These are phyloP conservation scores for Theodoxus fluviatilis DNA, from an alignment of 2,888 invertebrate genomes.

Conservation along the genomic window DNA sequence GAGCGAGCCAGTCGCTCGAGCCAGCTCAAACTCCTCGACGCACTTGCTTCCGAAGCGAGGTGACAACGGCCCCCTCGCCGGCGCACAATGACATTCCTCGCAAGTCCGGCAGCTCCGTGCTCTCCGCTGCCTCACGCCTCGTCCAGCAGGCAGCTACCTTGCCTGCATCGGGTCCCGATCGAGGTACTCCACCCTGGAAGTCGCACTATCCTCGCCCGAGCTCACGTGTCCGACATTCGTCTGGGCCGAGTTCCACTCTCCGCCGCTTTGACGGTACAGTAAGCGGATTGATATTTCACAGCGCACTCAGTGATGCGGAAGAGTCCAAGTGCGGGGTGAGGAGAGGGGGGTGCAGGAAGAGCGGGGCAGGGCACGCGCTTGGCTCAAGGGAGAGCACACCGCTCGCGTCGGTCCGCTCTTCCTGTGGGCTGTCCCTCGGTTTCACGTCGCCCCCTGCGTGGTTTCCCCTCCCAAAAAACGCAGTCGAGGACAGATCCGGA, in stretches of 20 bases:
- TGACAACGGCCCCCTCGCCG: not conserved
- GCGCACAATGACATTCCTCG: not conserved
- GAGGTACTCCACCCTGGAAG: no score
- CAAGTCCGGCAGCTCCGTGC: not conserved
- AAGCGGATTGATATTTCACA: constrained; percentile 39
- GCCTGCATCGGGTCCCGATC: no score
- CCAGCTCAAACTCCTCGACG: no score
- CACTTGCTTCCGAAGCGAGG: not conserved
- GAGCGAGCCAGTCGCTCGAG: no score
- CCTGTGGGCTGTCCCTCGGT: no score
- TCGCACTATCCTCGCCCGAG: not conserved
- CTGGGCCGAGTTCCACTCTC: constrained; percentile 8
- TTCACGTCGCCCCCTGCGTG: no score
- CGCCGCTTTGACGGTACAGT: no score
- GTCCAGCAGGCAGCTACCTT: no score
- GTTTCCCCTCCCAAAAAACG: no score
- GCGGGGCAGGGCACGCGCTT: not conserved
- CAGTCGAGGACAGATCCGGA: no score
- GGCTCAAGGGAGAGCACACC: not conserved
- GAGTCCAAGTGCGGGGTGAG: constrained; percentile 32
- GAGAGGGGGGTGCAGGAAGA: constrained; percentile 18
- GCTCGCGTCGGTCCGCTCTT: no score
- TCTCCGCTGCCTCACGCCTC: not conserved
- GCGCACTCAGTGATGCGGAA: constrained; percentile 42
- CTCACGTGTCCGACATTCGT: not conserved